Base-by-base conservation (phyloP, 2,888 invertebrate species). In the Microctonus hyperodae region DNA sequence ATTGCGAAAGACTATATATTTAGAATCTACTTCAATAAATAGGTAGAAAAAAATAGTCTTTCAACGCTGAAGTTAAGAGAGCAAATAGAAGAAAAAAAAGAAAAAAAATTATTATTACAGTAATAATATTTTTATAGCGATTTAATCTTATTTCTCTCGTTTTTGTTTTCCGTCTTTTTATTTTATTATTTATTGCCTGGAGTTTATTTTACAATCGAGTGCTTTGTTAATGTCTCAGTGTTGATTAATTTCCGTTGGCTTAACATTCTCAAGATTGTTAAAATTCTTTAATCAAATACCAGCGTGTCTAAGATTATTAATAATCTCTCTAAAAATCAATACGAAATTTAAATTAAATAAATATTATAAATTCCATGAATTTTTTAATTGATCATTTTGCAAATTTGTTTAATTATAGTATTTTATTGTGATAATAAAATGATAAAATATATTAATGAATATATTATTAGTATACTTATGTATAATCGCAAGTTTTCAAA, bases 291-390 rank as follows among this genome's bases (percentile, higher is more conserved):
- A 35, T 57, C 2, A 40, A 23, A 48, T 50, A 16, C 51, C 64
- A 64, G 25, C 31, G 50, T 33, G 35, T 25, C 28, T 37, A 16
- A 51, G 28, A 33, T 58, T 57, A 64, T 64, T 58, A 64, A 64
- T 64, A 64, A 64, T 58, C 33, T 58, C 58, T 64, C 40, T 48
- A 33, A 50, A 16, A 33, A 23, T 64, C 64, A 48, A 64, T 64
- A 35, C 20, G 50, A 58, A 33, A 16, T 33, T 16, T 28, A 28
- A 28, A 28, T 28, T 28, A 28, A 28, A 50, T 58, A 58, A 35
- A 48, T 48, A 22, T 40, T 35, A 64, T 58, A 64, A 48, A 58
- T 58, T 13, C 16, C 11, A 64, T 64, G 28, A 7, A 28, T 57
- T 58, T 20, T 4, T 4, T 31, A 28, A 31, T 2, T n/a, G 25